Evolutionary conservation across 2,797 vertebrate genomes (phyloP).

Genomic region (Danio choprae): DNA sequence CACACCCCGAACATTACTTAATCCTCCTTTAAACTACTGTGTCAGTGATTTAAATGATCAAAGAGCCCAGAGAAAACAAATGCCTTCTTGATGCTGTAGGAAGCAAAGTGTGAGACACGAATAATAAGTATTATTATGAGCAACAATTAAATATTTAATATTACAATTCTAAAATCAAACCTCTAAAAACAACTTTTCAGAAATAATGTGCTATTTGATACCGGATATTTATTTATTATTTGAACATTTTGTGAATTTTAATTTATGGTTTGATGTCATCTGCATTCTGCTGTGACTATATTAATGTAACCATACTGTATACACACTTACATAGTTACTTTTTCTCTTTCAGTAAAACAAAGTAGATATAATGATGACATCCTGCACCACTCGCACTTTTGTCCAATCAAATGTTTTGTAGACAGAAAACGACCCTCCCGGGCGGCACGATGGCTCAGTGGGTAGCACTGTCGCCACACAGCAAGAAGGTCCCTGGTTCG

Average conservation of each 20-base stretch:
- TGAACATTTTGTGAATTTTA: neutral
- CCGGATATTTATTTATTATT: too few relatives aligned
- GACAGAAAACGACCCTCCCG: neutral
- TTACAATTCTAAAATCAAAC: neutral
- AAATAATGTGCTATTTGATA: neutral
- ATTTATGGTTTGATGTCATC: neutral
- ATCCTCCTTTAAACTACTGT: neutral
- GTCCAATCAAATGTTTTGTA: neutral
- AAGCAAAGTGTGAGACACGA: neutral
- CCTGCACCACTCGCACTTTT: neutral
- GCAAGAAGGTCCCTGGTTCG: too few relatives aligned
- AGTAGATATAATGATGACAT: neutral
- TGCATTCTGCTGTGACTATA: neutral
- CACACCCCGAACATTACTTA: neutral
- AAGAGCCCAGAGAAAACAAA: slow-evolving; percentile 6
- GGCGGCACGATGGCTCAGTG: too few relatives aligned
- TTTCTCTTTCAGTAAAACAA: neutral
- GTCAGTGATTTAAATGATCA: slow-evolving; percentile 5
- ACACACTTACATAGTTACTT: neutral
- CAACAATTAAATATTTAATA: neutral
- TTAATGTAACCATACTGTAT: neutral
- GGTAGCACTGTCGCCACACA: too few relatives aligned
- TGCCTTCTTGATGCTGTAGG: neutral
- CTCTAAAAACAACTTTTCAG: neutral
- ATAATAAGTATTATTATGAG: neutral